Evolutionary conservation across 2,113 vertebrate genomes (phyloP).

Genomic region (Psammodynastes pulverulentus): DNA sequence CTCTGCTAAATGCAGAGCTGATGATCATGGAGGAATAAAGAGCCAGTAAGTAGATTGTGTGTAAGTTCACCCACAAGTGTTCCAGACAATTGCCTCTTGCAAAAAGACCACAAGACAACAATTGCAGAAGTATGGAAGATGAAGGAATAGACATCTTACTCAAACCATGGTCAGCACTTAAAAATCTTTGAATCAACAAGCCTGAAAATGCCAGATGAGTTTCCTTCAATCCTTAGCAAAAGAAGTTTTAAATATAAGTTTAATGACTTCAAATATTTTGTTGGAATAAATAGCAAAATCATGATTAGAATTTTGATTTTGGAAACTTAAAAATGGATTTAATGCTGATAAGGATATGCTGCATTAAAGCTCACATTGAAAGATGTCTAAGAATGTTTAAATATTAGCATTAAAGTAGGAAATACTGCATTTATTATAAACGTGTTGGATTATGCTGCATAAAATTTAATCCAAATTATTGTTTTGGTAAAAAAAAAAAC

Average conservation of each 20-base stretch:
- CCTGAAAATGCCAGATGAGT: neutral
- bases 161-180: neutral
- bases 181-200: neutral
- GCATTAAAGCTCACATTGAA: neutral
- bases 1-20: neutral
- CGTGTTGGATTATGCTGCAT: neutral
- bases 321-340: neutral
- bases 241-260: neutral
- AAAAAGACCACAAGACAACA: neutral
- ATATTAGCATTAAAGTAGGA: neutral
- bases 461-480: neutral
- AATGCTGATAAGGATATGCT: neutral
- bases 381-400: neutral
- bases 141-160: neutral
- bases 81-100: neutral
- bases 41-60: neutral
- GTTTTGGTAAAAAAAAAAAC: neutral
- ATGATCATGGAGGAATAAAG: neutral
- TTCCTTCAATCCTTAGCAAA: neutral
- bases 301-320: neutral
- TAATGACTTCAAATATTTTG: neutral
- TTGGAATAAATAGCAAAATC: neutral
- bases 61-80: neutral
- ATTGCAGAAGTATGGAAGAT: neutral
- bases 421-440: neutral